Conservation (phyloP, 2,888 invertebrate species). For the Penaeus monodon region DNA sequence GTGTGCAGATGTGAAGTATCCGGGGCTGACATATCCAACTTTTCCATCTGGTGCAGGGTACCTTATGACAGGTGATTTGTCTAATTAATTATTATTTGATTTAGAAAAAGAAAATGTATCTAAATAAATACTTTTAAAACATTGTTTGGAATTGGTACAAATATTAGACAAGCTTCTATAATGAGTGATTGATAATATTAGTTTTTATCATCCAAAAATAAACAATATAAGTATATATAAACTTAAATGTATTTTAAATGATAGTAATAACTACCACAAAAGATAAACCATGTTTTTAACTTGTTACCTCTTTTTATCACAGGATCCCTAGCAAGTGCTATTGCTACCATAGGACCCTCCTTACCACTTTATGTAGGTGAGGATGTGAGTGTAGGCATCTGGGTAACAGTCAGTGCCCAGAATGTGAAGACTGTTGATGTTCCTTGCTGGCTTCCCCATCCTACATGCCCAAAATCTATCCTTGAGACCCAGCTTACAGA, state of each 20-base stretch:
- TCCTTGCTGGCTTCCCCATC: slow-evolving; percentile 52
- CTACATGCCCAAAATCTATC: slow-evolving; percentile 17
- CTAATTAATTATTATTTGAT: too few relatives aligned
- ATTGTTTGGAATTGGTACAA: not conserved
- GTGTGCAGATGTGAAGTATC: slow-evolving; percentile 23
- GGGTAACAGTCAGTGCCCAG: slow-evolving; percentile 32
- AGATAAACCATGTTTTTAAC: too few relatives aligned
- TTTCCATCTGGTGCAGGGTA: slow-evolving; percentile 55
- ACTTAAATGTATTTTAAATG: too few relatives aligned
- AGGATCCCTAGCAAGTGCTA: slow-evolving; percentile 24
- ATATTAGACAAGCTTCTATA: not conserved
- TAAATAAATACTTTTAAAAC: not conserved
- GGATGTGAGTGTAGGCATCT: slow-evolving; percentile 52
- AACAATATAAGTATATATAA: too few relatives aligned
- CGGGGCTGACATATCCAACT: slow-evolving; percentile 31
- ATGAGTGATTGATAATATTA: too few relatives aligned
- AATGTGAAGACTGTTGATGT: slow-evolving; percentile 22
- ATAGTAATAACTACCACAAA: too few relatives aligned
- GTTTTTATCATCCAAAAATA: too few relatives aligned
- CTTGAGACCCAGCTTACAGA: slow-evolving; percentile 35
- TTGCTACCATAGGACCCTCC: slow-evolving; percentile 3
- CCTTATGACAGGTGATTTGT: slow-evolving; percentile 45
- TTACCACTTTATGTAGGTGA: slow-evolving; percentile 34
- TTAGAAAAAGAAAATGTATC: not conserved
- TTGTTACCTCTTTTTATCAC: not conserved